These are phyloP conservation scores for Micrastur ruficollis DNA, from an alignment of 2,797 vertebrate species.

Conservation along the genomic window DNA sequence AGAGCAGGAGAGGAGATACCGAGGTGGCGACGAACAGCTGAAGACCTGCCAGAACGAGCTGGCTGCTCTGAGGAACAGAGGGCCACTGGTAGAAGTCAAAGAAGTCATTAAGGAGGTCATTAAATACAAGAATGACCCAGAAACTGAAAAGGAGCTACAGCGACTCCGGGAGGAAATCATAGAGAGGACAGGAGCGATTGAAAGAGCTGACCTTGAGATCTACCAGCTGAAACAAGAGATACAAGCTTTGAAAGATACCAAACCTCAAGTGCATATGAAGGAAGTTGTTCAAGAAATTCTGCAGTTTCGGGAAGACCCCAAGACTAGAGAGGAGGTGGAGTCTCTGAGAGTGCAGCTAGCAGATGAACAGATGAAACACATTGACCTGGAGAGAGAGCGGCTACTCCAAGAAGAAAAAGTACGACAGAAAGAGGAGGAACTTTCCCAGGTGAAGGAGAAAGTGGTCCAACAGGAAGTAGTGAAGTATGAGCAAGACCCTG, in stretches of 20 bases:
- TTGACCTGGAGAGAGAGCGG: conserved; percentile 87
- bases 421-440: conserved; percentile 84
- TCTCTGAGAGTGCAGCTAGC: conserved; percentile 83
- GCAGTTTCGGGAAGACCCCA: conserved; percentile 92
- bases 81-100: conserved; percentile 89
- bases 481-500: conserved; percentile 86
- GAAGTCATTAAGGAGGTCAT: conserved; percentile 97
- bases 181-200: conserved; percentile 87
- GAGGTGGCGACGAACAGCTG: conserved; percentile 84
- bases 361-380: conserved; percentile 90
- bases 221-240: conserved; percentile 92
- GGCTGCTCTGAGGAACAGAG: conserved; percentile 82
- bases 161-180: conserved; percentile 91
- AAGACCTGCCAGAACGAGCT: conserved; percentile 84
- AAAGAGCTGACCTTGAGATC: conserved; percentile 90
- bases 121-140: conserved; percentile 93
- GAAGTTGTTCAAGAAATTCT: conserved; percentile 93
- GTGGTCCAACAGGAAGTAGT: conserved; percentile 92
- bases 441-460: conserved; percentile 89
- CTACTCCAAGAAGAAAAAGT: conserved; percentile 86
- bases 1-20: conserved; percentile 88
- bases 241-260: conserved; percentile 88
- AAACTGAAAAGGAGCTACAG: conserved; percentile 90
- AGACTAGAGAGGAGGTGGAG: conserved; percentile 91
- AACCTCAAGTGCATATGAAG: conserved; percentile 91